Base-by-base conservation (phyloP, 2,113 vertebrate genomes). In the Mobula hypostoma region DNA sequence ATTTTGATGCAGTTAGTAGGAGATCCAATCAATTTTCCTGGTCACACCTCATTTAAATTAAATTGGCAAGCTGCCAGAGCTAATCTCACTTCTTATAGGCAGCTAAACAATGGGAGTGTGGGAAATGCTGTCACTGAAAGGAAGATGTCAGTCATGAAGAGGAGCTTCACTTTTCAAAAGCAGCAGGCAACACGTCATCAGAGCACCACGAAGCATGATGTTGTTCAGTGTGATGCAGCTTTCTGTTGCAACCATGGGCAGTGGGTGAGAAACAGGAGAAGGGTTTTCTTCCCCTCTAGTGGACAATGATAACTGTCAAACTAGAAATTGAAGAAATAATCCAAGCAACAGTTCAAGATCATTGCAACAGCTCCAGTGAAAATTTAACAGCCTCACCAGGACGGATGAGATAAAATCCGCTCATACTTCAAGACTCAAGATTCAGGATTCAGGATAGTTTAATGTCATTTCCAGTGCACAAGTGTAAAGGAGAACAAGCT, bases 11-110 rank as follows among this genome's bases (percentile, higher is more conserved):
- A 88, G 85, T 88, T 61, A 88, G 85, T n/a, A 3, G 85, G 85
- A 88, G 85, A n/a, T 29, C 61, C 61, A 61, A 66, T 88, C 85
- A 88, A 88, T 88, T 88, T 88, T 88, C 58, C 5, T 61, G 85
- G 58, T 88, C 85, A 17, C 85, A 61, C 85, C 85, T 88, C 83
- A 88, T 88, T 88, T 88, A 63, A 88, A n/a, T 88, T 88, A 88
- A 88, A 88, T 88, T 58, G 58, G 5, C 83, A 88, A 88, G 83
- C 83, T 63, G 83, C 83, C 83, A 88, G 9, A 88, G 58, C 58
- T 88, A 88, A 88, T 87, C 58, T n/a, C 5, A n/a, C 29, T 87
- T 27, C 83, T 87, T 63, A 61, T 87, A 58, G 24, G 58, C 56
- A 87, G 83, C 83, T 61, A 27, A 56, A 24, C 61, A n/a, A 66